Evolutionary conservation across 1,140 invertebrate genomes (phyloP), one percentile per base, ranked within the genome.

Genomic region (Papilio dardanus): DNA sequence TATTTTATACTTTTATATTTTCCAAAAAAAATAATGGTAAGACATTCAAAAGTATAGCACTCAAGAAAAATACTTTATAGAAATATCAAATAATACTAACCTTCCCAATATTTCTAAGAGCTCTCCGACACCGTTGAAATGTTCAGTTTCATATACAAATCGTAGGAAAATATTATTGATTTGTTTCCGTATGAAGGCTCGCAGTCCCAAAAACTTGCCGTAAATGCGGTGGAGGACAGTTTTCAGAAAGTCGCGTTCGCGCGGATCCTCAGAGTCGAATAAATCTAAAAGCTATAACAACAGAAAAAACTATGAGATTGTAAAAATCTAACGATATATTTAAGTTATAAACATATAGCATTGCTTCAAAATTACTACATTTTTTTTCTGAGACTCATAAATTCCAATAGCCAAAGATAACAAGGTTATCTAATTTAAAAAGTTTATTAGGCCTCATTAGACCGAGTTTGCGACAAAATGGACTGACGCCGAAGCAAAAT

Each of bases 141-240:
- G 98, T 95, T 99, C 99, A 81, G 99, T 99, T 95, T 99, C 99
- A 94, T 99, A 99, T 83, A 99, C 98, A 95, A 99, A 99, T 95
- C 98, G 97, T 88, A 93, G 95, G 93, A 99, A 99, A 94, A 99
- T 99, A 95, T 99, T 99, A 94, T 99, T 99, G 88, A 99, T 99
- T 95, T 99, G 99, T 97, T 99, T 99, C 91, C 99, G 96, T 94
- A 99, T 99, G 94, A 99, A 99, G 88, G 99, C 98, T 94, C 99
- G 96, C 86, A 99, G 95, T 75, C 98, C 98, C 86, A 99, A 95
- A 94, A 99, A 99, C 95, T 99, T 99, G 78, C 99, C 99, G 95
- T 99, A 99, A 93, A 99, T 99, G 94, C 99, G 96, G 95, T 99
- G 99, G 88, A 99, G 95, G 81, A 99, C 98, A 79, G 99, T 99